Base-by-base conservation (phyloP, 2,888 invertebrate genomes). In the Teleiodes luculella region DNA sequence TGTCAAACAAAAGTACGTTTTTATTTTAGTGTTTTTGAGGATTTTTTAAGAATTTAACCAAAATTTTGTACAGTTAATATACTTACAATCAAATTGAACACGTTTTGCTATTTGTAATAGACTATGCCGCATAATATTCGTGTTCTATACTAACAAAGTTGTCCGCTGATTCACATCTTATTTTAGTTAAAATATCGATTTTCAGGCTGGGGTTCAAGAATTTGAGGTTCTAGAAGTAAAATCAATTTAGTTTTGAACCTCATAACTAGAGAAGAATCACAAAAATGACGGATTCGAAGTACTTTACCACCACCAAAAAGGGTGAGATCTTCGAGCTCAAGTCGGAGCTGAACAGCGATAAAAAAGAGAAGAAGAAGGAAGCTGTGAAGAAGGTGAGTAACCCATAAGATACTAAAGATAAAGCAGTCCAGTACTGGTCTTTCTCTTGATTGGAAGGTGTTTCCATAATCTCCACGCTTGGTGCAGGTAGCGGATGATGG, bases 251-350 rank as follows among this genome's bases (percentile, higher is more conserved):
- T 20, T 37, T 28, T 24, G n/a, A 33, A 8, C 49, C 20, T n/a
- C 2, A 14, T 48, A 65, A 31, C 11, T 41, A 5, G 30, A 10
- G 0, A 10, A 41, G 16, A 62, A 53, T 14, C 13, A 52, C 20
- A 65, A 86, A 74, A 62, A 99, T 99, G 99, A 99, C 99, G 45
- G 99, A 99, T 89, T 98, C 99, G 51, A 99, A 99, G 86, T 99
- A 99, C 90, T 99, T 99, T 83, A 99, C 99, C 7, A 99, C 99
- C 60, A 99, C 99, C 60, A 99, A 99, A 86, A 99, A 99, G 86
- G 99, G 99, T 68, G 99, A 99, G 90, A 99, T 99, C 77, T 99
- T 99, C 89, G 99, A 99, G 89, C 90, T 99, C 53, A 99, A 99
- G 83, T 98, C 98, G 5, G 99, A 99, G 85, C 90, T 99, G 54